A percentile compares a stretch with the other conserved stretches of the same genome.
These are phyloP conservation scores for Akabosia matsudoensis DNA, from an alignment of 1,140 invertebrate genomes.

Conservation along the genomic window DNA sequence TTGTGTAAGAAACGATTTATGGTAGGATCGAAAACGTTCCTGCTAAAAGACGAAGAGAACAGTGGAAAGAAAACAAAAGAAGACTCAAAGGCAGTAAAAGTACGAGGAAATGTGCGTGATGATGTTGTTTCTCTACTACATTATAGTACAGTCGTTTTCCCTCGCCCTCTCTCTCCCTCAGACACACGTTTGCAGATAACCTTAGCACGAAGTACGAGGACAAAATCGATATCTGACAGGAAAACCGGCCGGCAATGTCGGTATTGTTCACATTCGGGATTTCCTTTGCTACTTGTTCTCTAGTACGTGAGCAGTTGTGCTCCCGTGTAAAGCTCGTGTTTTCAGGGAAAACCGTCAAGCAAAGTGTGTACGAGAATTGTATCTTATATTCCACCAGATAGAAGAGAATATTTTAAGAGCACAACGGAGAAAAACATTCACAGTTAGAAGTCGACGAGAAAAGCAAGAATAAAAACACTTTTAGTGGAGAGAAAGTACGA, in stretches of 20 bases:
- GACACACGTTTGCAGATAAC: no score
- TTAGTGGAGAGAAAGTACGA: background rate
- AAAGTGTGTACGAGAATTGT: no score
- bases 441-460: background rate
- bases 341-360: no score
- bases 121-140: background rate
- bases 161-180: no score
- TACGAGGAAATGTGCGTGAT: background rate
- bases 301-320: background rate
- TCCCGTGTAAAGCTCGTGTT: background rate
- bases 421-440: background rate
- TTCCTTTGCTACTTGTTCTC: background rate
- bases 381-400: no score
- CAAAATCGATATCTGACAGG: conserved; percentile 11
- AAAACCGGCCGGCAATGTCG: conserved; percentile 6
- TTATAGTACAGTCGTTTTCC: background rate
- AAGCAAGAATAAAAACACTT: background rate
- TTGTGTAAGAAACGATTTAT: background rate
- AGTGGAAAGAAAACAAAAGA: background rate
- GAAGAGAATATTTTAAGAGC: background rate
- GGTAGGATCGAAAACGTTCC: no score
- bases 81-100: background rate
- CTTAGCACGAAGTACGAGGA: no score
- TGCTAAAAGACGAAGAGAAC: background rate
- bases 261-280: conserved; percentile 1